These are phyloP conservation scores for Sesia bembeciformis DNA, from an alignment of 2,888 invertebrate genomes.

Conservation along the genomic window DNA sequence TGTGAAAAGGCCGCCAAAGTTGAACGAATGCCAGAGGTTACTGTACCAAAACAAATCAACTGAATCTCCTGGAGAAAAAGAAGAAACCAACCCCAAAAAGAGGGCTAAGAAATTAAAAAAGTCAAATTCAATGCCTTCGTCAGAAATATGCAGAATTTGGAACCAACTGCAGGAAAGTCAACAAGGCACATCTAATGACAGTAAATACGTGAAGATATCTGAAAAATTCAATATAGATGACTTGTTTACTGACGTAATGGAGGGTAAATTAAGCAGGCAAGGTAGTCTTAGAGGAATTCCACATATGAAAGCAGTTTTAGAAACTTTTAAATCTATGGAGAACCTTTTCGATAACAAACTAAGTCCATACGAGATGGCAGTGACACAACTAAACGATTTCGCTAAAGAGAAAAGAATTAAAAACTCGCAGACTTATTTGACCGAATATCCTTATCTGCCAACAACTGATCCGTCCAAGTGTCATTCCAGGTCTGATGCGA, in stretches of 20 bases:
- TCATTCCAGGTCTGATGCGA: slow-evolving; percentile 56
- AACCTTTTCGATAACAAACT: slow-evolving; percentile 45
- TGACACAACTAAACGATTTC: slow-evolving; percentile 45
- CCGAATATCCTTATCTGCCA: slow-evolving; percentile 65
- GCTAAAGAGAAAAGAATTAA: slow-evolving; percentile 43
- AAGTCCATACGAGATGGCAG: slow-evolving; percentile 54
- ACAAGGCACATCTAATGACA: slow-evolving; percentile 16
- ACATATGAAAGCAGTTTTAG: slow-evolving; percentile 68
- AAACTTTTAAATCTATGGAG: slow-evolving; percentile 69
- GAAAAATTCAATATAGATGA: slow-evolving; percentile 70
- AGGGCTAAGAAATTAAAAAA: slow-evolving; percentile 45
- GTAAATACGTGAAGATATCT: slow-evolving; percentile 56
- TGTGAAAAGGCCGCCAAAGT: slow-evolving; percentile 36
- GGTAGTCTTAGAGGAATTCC: slow-evolving; percentile 71
- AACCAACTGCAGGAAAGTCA: slow-evolving; percentile 42
- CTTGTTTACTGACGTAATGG: slow-evolving; percentile 62
- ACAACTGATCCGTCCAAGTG: slow-evolving; percentile 65
- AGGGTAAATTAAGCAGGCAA: slow-evolving; percentile 57
- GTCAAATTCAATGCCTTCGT: slow-evolving; percentile 58
- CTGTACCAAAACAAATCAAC: slow-evolving; percentile 38
- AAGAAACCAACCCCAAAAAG: slow-evolving; percentile 25
- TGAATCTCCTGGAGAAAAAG: slow-evolving; percentile 46
- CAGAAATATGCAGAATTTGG: slow-evolving; percentile 58
- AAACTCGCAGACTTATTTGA: slow-evolving; percentile 61
- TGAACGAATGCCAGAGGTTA: slow-evolving; percentile 56